Conservation (phyloP, 2,888 invertebrate species). For the Heliconius aoede region DNA sequence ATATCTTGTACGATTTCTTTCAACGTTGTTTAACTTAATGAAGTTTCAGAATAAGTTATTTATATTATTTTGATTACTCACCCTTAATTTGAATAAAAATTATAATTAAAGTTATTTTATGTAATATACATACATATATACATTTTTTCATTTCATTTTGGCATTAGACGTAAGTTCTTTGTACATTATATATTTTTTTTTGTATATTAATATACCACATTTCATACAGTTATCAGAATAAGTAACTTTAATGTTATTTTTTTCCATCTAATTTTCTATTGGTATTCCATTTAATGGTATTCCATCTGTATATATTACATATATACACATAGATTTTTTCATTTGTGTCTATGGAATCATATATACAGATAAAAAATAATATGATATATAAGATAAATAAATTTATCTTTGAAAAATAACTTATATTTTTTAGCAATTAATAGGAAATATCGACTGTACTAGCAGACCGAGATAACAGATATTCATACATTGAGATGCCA, state of each 20-base stretch:
- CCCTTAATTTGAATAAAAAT: background rate
- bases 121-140: no score
- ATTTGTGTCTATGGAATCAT: no score
- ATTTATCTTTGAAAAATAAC: no score
- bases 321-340: no score
- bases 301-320: no score
- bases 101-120: background rate
- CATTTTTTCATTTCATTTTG: background rate
- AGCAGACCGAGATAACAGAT: background rate
- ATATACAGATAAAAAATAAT: no score
- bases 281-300: no score
- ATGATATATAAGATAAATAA: no score
- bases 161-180: background rate
- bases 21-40: background rate
- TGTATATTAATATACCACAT: background rate
- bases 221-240: no score
- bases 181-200: background rate
- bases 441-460: background rate
- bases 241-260: no score
- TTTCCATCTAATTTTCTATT: no score
- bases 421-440: background rate
- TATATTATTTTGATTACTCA: background rate
- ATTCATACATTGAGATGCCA: slow-evolving; percentile 21
- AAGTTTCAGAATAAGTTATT: slow-evolving; percentile 4
- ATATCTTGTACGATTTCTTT: background rate